Evolutionary conservation across 2,113 vertebrate genomes (phyloP).

Genomic region (Proterorhinus semilunaris): DNA sequence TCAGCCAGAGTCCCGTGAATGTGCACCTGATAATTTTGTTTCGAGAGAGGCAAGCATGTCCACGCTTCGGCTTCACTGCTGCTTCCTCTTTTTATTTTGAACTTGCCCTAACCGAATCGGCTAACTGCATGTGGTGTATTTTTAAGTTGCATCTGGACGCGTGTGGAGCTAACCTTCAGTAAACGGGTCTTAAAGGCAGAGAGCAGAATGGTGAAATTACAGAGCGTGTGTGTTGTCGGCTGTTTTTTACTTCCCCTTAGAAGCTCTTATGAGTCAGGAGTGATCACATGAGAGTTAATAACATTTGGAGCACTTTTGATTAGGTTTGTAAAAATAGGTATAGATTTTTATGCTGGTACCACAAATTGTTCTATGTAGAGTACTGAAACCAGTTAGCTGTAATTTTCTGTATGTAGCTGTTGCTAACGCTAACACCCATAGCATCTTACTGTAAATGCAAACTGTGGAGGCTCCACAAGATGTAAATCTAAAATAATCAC

Average conservation of each 20-base stretch:
- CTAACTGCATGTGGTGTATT: conserved; percentile 67
- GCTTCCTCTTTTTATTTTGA: conserved; percentile 25
- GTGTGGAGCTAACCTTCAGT: conserved; percentile 6
- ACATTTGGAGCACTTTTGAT: too few relatives aligned
- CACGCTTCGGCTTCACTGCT: conserved; percentile 32
- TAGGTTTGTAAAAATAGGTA: too few relatives aligned
- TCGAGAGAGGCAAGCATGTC: conserved; percentile 71
- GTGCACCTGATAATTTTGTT: conserved; percentile 75
- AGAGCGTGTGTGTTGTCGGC: not conserved
- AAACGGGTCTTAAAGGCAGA: conserved; percentile 36
- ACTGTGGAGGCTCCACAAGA: too few relatives aligned
- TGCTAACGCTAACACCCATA: too few relatives aligned
- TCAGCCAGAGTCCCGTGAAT: conserved; percentile 67
- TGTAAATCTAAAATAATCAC: too few relatives aligned
- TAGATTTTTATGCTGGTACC: too few relatives aligned
- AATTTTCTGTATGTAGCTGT: too few relatives aligned
- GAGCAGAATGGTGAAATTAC: conserved; percentile 45
- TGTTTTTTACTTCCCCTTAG: not conserved
- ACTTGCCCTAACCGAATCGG: conserved; percentile 27
- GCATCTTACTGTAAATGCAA: too few relatives aligned
- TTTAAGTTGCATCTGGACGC: conserved; percentile 42
- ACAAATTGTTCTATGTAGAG: too few relatives aligned
- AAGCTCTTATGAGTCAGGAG: not conserved
- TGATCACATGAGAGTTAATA: not conserved
- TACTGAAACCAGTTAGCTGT: too few relatives aligned